These are phyloP conservation scores for Julus scanicus DNA, from an alignment of 2,888 invertebrate species.

Conservation along the genomic window DNA sequence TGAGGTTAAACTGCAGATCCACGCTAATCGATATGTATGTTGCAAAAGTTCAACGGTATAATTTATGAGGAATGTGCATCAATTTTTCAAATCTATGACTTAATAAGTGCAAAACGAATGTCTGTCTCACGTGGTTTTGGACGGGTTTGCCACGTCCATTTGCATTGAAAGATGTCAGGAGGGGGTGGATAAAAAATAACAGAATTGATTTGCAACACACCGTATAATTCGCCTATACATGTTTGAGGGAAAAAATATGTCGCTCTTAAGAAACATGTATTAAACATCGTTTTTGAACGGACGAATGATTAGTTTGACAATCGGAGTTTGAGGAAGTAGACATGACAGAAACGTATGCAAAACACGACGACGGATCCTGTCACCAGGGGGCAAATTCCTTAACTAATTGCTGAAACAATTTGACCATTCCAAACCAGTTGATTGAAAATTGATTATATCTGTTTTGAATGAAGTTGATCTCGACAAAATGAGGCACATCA, in stretches of 20 bases:
- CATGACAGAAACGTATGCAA: not conserved
- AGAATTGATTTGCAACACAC: slow-evolving; percentile 2
- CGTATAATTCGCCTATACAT: not conserved
- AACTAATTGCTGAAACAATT: no score
- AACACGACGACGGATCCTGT: not conserved
- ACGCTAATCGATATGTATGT: not conserved
- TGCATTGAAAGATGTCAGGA: not conserved
- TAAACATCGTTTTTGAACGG: not conserved
- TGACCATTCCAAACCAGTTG: no score
- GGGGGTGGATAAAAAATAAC: not conserved
- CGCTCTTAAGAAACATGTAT: slow-evolving; percentile 11
- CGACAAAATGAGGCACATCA: no score
- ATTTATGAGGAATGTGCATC: not conserved
- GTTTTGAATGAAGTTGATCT: no score
- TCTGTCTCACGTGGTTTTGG: not conserved
- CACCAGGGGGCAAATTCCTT: not conserved
- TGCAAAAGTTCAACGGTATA: not conserved
- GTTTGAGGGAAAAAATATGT: not conserved
- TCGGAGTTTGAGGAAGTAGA: not conserved
- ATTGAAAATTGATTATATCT: no score
- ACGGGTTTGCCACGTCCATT: not conserved
- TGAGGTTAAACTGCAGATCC: not conserved
- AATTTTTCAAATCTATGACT: not conserved
- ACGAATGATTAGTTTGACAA: not conserved
- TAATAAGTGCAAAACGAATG: slow-evolving; percentile 17